Evolutionary conservation across 2,888 invertebrate species (phyloP).

Genomic region (Choristoneura rosaceana): DNA sequence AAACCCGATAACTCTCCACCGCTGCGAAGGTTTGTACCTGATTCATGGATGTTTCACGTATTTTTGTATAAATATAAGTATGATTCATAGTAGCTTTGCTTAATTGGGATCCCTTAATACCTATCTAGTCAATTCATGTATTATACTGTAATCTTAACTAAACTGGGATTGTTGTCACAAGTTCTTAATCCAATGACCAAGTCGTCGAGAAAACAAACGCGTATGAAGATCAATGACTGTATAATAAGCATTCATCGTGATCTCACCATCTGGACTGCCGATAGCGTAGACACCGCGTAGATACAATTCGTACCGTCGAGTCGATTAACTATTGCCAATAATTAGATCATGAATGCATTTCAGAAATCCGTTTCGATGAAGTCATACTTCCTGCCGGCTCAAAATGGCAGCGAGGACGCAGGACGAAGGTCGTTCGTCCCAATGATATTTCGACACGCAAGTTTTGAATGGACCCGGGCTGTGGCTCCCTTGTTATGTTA

Average conservation of each 20-base stretch:
- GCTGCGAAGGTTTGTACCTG: no score
- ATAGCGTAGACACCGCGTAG: not conserved
- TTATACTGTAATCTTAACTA: no score
- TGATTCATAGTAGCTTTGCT: no score
- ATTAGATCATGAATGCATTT: constrained; percentile 47
- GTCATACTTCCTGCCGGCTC: constrained; percentile 47
- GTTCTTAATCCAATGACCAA: not conserved
- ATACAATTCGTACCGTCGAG: not conserved
- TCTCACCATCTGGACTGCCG: not conserved
- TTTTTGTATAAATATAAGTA: not conserved
- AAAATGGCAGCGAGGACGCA: constrained; percentile 52
- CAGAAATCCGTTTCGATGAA: constrained; percentile 54
- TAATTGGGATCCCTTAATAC: no score
- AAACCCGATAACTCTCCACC: no score
- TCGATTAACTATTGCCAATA: constrained; percentile 41
- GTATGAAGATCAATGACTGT: not conserved
- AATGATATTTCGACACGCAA: constrained; percentile 52
- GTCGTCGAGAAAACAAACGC: not conserved
- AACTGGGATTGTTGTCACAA: not conserved
- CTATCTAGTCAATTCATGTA: no score
- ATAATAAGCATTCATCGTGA: not conserved
- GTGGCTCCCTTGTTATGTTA: constrained; percentile 65
- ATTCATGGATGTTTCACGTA: no score
- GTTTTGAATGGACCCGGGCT: constrained; percentile 48
- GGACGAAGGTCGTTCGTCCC: constrained; percentile 60